These are phyloP conservation scores for Saimiri boliviensis DNA, from an alignment of 2,113 vertebrate species.

Conservation along the genomic window DNA sequence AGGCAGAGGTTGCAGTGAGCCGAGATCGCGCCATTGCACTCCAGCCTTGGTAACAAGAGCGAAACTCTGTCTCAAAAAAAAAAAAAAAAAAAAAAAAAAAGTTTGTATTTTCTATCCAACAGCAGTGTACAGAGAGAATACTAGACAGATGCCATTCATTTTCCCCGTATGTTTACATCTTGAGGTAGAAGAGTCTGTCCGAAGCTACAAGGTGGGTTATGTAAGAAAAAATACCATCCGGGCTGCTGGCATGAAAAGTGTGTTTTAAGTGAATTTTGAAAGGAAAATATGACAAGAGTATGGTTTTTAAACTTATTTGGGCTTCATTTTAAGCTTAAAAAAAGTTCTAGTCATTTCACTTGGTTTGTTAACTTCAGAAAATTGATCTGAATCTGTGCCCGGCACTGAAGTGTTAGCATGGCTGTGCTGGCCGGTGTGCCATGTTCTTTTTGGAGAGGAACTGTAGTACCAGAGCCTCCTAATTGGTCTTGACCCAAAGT, in stretches of 20 bases:
- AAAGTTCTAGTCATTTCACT: not conserved
- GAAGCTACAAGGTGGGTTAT: not conserved
- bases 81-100: rapidly evolving
- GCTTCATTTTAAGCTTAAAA: not conserved
- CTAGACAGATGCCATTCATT: not conserved
- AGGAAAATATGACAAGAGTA: not conserved
- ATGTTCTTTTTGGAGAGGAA: not conserved
- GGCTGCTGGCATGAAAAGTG: not conserved
- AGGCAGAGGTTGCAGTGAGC: no score
- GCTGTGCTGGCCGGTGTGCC: not conserved
- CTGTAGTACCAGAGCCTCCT: not conserved
- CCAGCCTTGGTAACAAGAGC: no score
- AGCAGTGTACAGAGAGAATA: not conserved
- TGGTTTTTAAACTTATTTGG: not conserved
- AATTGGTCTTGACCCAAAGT: not conserved
- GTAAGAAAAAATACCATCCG: not conserved
- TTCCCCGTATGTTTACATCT: not conserved
- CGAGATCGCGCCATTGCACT: no score
- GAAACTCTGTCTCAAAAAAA: no score
- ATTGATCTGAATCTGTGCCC: not conserved
- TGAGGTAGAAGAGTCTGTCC: not conserved
- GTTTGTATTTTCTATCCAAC: not conserved
- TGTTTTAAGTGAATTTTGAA: not conserved
- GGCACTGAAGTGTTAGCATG: not conserved
- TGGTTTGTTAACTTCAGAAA: not conserved